phyloP scores from a whole-genome alignment of 2,797 vertebrate species.

The Bryconaethiops microstoma region DNA sequence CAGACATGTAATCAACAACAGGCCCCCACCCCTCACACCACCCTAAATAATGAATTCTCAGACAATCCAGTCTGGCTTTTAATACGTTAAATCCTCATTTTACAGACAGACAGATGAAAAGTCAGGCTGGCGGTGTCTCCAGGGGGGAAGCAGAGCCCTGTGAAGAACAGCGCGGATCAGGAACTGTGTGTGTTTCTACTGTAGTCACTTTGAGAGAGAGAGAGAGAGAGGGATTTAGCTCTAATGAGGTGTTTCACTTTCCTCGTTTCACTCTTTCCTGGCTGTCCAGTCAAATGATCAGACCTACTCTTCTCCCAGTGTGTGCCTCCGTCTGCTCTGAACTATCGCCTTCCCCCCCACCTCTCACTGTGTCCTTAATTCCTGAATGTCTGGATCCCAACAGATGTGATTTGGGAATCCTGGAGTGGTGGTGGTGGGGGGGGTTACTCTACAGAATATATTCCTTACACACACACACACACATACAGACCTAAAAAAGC shows the following conservation, averaged over 20 bases:
- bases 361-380: slow-evolving; percentile 13
- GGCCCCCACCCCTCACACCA: neutral
- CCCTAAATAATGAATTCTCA: slow-evolving; percentile 6
- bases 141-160: slow-evolving; percentile 12
- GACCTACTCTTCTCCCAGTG: neutral
- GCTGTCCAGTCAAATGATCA: slow-evolving; percentile 5
- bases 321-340: neutral
- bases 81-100: slow-evolving; percentile 43
- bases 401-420: slow-evolving; percentile 21
- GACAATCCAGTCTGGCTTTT: slow-evolving; percentile 35
- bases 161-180: slow-evolving; percentile 25
- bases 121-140: neutral
- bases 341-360: neutral
- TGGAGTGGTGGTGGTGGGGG: neutral
- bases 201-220: slow-evolving; percentile 5
- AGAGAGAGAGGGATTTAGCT: slow-evolving; percentile 3
- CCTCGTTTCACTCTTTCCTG: neutral
- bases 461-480: slow-evolving; percentile 7
- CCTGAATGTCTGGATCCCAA: slow-evolving; percentile 37
- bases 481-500: neutral
- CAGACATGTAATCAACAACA: slow-evolving; percentile 33
- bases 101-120: slow-evolving; percentile 26
- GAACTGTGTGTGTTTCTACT: slow-evolving; percentile 11
- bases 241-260: slow-evolving; percentile 26
- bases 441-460: slow-evolving; percentile 24